Conservation (phyloP, 2,888 invertebrate species). For the Vesta saturnalis region DNA sequence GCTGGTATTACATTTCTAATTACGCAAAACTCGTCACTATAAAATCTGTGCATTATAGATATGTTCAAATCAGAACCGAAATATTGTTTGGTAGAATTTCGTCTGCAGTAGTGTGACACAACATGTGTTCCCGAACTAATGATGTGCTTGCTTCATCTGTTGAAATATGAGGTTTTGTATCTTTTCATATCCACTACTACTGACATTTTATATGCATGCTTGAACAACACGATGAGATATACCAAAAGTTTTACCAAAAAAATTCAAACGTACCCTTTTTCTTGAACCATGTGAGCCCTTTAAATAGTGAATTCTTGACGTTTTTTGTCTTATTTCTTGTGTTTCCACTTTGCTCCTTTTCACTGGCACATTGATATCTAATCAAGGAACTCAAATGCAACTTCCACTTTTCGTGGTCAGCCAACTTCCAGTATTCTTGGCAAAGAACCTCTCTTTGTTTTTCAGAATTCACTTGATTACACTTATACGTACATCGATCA, state of each 20-base stretch:
- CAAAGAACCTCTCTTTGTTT: too few relatives aligned
- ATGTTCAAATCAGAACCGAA: too few relatives aligned
- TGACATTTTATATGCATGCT: conserved; percentile 8
- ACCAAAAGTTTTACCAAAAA: conserved; percentile 23
- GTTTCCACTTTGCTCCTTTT: background rate
- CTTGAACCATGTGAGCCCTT: background rate
- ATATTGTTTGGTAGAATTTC: too few relatives aligned
- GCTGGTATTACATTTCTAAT: too few relatives aligned
- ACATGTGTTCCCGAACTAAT: conserved; percentile 11
- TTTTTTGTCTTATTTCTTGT: too few relatives aligned
- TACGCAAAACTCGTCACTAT: too few relatives aligned
- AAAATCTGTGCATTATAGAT: too few relatives aligned
- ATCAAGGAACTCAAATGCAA: conserved; percentile 18
- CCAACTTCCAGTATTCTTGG: too few relatives aligned
- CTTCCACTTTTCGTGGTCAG: too few relatives aligned
- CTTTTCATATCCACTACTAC: conserved; percentile 14
- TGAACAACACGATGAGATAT: too few relatives aligned
- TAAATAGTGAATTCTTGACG: conserved; percentile 2
- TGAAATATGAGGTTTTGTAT: conserved; percentile 9
- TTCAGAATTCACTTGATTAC: conserved; percentile 14
- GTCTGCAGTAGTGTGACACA: conserved; percentile 19
- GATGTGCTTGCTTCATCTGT: too few relatives aligned
- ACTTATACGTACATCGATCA: too few relatives aligned
- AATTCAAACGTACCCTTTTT: conserved; percentile 10
- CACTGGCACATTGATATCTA: conserved; percentile 16